Evolutionary conservation across 1,140 invertebrate genomes (phyloP), one percentile per base, ranked within the genome.

Genomic region (Arion vulgaris): DNA sequence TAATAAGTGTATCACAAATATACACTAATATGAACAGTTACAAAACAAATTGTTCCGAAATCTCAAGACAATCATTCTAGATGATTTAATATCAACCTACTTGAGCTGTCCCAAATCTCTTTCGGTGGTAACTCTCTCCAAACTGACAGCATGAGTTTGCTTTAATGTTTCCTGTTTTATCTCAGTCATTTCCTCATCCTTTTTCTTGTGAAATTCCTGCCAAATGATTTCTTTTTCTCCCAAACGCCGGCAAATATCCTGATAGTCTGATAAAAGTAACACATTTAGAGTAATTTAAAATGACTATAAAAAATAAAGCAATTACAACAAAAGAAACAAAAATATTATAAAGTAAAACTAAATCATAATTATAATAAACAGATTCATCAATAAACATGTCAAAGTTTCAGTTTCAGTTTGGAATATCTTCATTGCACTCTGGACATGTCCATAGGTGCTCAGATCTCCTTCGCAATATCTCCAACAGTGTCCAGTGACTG

Each of bases 191-290:
- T 87, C 85, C 1, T 77, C 80, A 19, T 87, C 84, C 53, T 57
- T 86, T 66, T 87, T 85, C 32, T 86, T 85, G 71, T 87, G 85
- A 7, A 88, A 79, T 36, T 88, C 85, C 28, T 34, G 53, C 15
- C 90, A 85, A 15, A 84, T 71, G 28, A 87, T 71, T 69, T 91
- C 89, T 62, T 90, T 91, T 69, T 90, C 88, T 17, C 83, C 85
- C n/a, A 90, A 71, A 39, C 86, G 85, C 34, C 86, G 71, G 77
- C 88, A 89, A 83, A 89, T 82, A 32, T 87, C 87, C 32, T 91
- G 88, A 82, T 90, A 88, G 57, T 91, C 91, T 91, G 82, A 80
- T 0, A 71, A 75, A 2, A n/a, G 51, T 26, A 32, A 9, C 4
- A 73, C 19, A 9, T 28, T 39, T 9, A 26, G 41, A 28, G 2